These are phyloP conservation scores for Clavelina lepadiformis DNA, from an alignment of 23 tunicate species.

Conservation along the genomic window DNA sequence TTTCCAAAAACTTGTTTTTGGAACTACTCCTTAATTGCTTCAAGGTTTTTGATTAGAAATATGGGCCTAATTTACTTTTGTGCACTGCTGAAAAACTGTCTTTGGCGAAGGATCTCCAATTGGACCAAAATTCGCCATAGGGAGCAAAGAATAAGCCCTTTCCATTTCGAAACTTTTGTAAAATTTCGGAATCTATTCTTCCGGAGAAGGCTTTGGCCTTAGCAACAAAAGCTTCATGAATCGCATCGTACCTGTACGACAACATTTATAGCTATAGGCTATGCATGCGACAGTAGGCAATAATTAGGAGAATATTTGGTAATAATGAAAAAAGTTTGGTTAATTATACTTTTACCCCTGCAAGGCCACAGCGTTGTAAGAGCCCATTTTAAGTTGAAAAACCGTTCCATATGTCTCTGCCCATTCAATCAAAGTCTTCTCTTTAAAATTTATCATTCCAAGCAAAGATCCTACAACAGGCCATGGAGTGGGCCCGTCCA, in stretches of 20 bases:
- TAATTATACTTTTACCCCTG: constrained; percentile 72
- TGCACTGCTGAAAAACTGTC: constrained; percentile 1
- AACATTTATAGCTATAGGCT: not conserved
- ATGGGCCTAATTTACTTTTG: constrained; percentile 11
- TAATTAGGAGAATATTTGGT: no score
- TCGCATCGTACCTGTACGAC: constrained; percentile 40
- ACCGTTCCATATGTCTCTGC: constrained; percentile 50
- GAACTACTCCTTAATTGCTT: no score
- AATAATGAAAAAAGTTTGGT: no score
- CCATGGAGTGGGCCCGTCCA: no score
- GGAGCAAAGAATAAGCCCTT: constrained; percentile 43
- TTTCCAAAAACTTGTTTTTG: no score
- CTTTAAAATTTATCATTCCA: no score
- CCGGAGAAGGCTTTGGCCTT: constrained; percentile 27
- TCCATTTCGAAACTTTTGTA: constrained; percentile 2
- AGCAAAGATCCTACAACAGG: no score
- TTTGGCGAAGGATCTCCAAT: constrained; percentile 35
- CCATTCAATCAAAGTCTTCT: constrained; percentile 48
- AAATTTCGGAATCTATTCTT: constrained; percentile 13
- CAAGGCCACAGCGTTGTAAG: constrained; percentile 26
- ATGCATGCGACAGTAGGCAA: not conserved
- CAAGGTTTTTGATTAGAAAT: not conserved
- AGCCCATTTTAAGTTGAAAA: constrained; percentile 38
- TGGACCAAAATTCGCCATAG: constrained; percentile 15
- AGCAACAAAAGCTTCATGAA: constrained; percentile 59